These are phyloP conservation scores for Rhingia campestris DNA, from an alignment of 2,888 invertebrate species.

Conservation along the genomic window DNA sequence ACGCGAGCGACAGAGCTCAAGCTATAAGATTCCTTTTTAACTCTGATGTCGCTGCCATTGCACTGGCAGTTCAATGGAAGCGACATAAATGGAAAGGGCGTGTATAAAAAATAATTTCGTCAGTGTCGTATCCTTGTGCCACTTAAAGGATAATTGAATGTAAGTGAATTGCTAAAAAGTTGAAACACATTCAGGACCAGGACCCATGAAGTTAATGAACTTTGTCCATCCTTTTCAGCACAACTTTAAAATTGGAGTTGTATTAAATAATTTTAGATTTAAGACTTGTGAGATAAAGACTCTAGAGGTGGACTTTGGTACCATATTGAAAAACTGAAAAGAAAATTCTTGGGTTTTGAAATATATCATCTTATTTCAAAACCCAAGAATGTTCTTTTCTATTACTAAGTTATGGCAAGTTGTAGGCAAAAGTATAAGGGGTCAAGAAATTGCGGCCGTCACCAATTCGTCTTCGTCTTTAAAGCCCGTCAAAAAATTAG, in stretches of 20 bases:
- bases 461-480: too few species aligned
- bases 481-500: too few species aligned
- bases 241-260: slow-evolving; percentile 17
- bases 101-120: slow-evolving; percentile 51
- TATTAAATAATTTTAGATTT: slow-evolving; percentile 13
- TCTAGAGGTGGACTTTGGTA: too few species aligned
- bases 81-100: slow-evolving; percentile 10
- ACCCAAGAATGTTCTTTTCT: too few species aligned
- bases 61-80: background rate
- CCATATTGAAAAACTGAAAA: too few species aligned
- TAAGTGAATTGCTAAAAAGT: slow-evolving; percentile 42
- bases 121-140: slow-evolving; percentile 37
- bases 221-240: slow-evolving; percentile 5
- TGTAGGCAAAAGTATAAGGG: too few species aligned
- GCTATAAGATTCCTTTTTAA: slow-evolving; percentile 2
- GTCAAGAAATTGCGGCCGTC: too few species aligned
- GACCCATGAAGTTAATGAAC: slow-evolving; percentile 18
- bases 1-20: background rate
- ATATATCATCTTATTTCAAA: too few species aligned
- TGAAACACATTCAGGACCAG: slow-evolving; percentile 10
- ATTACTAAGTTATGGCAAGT: background rate
- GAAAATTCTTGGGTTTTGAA: background rate
- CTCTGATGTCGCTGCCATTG: background rate
- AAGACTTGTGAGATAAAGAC: background rate
- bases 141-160: slow-evolving; percentile 39